Evolutionary conservation across 2,113 vertebrate species (phyloP), one percentile per base, ranked within the genome.

Genomic region (Leiothrix lutea): DNA sequence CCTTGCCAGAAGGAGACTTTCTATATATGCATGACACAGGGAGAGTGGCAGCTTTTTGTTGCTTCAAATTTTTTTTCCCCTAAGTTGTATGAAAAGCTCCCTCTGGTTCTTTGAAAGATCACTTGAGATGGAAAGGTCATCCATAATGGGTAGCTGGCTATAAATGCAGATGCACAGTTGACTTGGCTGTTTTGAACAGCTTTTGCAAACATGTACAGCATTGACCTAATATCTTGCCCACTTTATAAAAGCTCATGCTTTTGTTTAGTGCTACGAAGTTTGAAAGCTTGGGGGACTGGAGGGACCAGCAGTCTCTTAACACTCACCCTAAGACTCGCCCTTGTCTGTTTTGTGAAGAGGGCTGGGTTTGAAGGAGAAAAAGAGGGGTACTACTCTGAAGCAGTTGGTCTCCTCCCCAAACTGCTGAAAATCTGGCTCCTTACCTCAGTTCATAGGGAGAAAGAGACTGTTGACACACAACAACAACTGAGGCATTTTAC

Each of bases 51-150:
- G 22, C 9, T 78, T 84, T 94, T 58, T 67, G 48, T 48, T 74
- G 48, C 80, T 92, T 92, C n/a, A 21, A 21, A 8, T 26, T n/a
- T 85, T 9, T 93, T 71, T 54, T 42, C 6, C 4, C 18, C 21
- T 14, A 53, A 83, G n/a, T 83, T 90, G 47, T 74, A 51, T 45
- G 67, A 81, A 93, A 92, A 88, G 12, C 56, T 86, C 40, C 72
- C 40, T 86, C 69, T 3, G 5, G 53, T 72, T 92, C 90, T 61
- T 48, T 71, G 51, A 21, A 90, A 92, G 71, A 80, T 69, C 51
- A 56, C n/a, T 92, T 25, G 35, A 88, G 69, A 93, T 29, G 45
- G 57, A 96, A 93, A 97, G 86, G 88, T 95, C 79, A 88, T 22
- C 71, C 72, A 67, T 83, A 93, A 92, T 42, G 74, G 60, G 65